Conservation (phyloP, 2,113 vertebrate genomes). For the Gallinago paraguaiae region DNA sequence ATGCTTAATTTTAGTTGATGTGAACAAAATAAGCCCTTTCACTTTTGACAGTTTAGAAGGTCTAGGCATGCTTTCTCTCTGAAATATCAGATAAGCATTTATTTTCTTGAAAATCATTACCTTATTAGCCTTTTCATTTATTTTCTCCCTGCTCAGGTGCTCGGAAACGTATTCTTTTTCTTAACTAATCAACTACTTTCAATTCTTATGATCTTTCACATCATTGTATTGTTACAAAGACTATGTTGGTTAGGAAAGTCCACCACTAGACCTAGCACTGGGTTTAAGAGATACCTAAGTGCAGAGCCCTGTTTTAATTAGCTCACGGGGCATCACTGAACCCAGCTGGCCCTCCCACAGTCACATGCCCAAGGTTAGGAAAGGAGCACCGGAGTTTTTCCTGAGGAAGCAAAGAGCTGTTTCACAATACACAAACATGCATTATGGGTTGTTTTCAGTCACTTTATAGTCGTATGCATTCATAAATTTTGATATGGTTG, state of each 20-base stretch:
- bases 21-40: background rate
- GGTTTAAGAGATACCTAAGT: background rate
- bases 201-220: background rate
- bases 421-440: constrained; percentile 45
- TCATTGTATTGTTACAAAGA: background rate
- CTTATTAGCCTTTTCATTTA: constrained; percentile 20
- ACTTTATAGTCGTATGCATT: constrained; percentile 71
- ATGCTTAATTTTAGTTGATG: background rate
- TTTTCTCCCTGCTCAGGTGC: constrained; percentile 29
- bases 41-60: background rate
- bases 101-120: background rate
- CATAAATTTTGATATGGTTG: constrained; percentile 74
- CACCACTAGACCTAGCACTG: background rate
- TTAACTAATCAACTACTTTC: background rate
- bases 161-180: background rate
- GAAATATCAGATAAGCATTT: background rate
- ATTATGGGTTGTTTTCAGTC: constrained; percentile 64
- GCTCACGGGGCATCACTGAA: background rate
- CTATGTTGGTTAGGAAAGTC: background rate
- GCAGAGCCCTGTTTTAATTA: background rate
- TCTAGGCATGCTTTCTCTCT: background rate
- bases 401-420: constrained; percentile 34
- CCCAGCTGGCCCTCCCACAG: background rate
- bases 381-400: background rate
- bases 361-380: background rate